Base-by-base conservation (phyloP, 2,113 vertebrate genomes). In the Neogale vison region DNA sequence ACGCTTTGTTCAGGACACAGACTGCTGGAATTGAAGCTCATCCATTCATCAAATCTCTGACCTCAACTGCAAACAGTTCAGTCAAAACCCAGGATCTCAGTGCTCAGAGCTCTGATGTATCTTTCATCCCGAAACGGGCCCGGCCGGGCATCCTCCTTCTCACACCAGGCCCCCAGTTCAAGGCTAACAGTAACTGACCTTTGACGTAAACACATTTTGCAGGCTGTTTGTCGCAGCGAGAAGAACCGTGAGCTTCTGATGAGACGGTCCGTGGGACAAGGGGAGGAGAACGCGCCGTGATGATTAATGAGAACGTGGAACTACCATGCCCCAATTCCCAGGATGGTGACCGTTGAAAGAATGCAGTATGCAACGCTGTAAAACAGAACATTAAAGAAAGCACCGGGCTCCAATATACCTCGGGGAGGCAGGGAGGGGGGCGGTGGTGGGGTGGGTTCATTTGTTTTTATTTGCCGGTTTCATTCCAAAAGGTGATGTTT, bases 401-500 rank as follows among this genome's bases (percentile, higher is more conserved):
- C 96, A 26, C 6, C 0, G 90, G 67, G 76, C 92, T 97, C 93
- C 97, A 91, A 95, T 45, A 96, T 23, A 94, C 97, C 98, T 92
- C 77, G 14, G 31, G 93, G 84, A 69, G 81, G 29, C 10, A 14
- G 42, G 24, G 79, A 63, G 83, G 61, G 67, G 21, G 86, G 23
- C 0, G 9, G 34, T 26, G 55, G 29, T 34, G n/a, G 55, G 80
- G 90, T 24, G 95, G 36, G 50, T 91, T 95, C n/a, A 97, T 98
- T 98, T 98, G 97, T 94, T 98, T 99, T 98, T 91, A 93, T 98
- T 97, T 97, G 96, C 96, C 59, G 57, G 57, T 97, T 95, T 87
- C 97, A 74, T 96, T 97, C 97, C 59, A 42, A 90, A 97, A 97
- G 94, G 97, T 87, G 96, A 97, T 96, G 97, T 97, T 98, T 97